Conservation (phyloP, 2,888 invertebrate genomes). For the Stratiomys singularior region DNA sequence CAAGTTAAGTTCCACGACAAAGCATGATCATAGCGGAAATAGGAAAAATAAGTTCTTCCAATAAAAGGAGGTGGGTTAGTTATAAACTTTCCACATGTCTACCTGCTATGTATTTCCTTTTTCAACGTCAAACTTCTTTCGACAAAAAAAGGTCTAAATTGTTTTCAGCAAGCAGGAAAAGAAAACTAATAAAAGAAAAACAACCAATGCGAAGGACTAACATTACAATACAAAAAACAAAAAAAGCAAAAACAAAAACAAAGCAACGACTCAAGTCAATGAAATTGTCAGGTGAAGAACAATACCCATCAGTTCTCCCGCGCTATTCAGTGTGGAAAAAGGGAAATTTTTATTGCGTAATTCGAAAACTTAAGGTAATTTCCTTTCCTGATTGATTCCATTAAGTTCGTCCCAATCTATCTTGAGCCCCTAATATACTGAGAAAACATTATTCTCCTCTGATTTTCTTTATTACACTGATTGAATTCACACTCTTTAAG, state of each 20-base stretch:
- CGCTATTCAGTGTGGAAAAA: not conserved
- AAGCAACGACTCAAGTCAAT: not conserved
- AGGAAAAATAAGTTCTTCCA: no score
- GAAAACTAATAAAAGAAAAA: no score
- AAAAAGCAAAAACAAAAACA: not conserved
- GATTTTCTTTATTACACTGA: not conserved
- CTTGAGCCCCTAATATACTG: not conserved
- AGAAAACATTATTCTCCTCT: not conserved
- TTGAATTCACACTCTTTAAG: constrained; percentile 1
- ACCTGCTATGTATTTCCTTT: no score
- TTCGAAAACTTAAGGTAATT: constrained; percentile 36
- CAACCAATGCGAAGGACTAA: no score
- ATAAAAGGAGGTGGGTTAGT: no score
- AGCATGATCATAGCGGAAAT: no score
- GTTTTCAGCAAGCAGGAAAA: no score
- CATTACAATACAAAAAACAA: no score
- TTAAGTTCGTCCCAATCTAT: constrained; percentile 8
- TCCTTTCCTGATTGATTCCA: constrained; percentile 32
- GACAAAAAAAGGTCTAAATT: no score
- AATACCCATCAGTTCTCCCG: not conserved
- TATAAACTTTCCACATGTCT: no score
- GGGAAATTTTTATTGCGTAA: constrained; percentile 30
- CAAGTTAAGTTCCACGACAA: no score
- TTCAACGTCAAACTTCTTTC: no score
- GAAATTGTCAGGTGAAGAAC: not conserved